phyloP scores from a whole-genome alignment of 2,888 invertebrate genomes.

The Tillus elongatus region DNA sequence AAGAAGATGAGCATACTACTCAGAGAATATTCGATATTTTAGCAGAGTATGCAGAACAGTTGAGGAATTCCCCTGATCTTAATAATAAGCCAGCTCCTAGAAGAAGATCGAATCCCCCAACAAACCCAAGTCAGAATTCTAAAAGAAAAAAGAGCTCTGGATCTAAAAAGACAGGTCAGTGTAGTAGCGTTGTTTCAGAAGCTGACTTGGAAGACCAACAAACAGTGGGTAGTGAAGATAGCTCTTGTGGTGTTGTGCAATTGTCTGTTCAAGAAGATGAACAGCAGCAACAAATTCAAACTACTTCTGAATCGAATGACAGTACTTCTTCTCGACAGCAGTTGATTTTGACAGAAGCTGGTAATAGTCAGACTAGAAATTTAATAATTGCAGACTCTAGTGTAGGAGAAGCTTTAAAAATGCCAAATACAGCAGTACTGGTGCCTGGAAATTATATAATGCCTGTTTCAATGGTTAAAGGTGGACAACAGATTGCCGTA shows the following conservation, averaged over 20 bases:
- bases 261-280: constrained; percentile 50
- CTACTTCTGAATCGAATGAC: constrained; percentile 41
- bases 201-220: constrained; percentile 55
- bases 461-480: constrained; percentile 63
- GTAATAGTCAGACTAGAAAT: constrained; percentile 44
- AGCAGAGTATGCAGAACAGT: constrained; percentile 71
- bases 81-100: constrained; percentile 75
- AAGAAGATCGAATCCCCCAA: constrained; percentile 63
- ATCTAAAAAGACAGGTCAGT: constrained; percentile 47
- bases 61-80: constrained; percentile 67
- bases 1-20: constrained; percentile 73
- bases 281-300: constrained; percentile 37
- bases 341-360: constrained; percentile 35
- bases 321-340: constrained; percentile 28
- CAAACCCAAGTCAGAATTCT: constrained; percentile 60
- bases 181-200: constrained; percentile 35
- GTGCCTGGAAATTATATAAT: constrained; percentile 66
- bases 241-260: constrained; percentile 60
- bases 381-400: constrained; percentile 51
- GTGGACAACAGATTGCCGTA: constrained; percentile 63
- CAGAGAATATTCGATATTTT: constrained; percentile 70
- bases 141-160: constrained; percentile 58
- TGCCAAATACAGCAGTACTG: constrained; percentile 56
- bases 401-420: constrained; percentile 55
- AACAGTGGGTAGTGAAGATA: constrained; percentile 68